Percentiles rank a stretch among this genome's conserved stretches.
These are phyloP conservation scores for Emydura subglobosa DNA, from an alignment of 2,113 vertebrate species.

Conservation along the genomic window DNA sequence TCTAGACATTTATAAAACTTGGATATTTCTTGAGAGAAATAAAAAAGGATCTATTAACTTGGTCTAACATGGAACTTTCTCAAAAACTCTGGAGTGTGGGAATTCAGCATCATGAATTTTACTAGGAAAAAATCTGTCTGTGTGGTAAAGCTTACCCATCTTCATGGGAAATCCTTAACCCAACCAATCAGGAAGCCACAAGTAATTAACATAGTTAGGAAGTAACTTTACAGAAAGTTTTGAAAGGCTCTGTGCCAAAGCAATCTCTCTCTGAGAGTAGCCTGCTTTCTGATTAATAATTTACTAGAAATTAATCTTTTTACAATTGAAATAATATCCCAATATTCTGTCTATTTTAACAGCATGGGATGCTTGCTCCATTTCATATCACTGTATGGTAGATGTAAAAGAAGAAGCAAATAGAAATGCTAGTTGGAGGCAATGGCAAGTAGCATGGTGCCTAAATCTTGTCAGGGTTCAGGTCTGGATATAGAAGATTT, in stretches of 20 bases:
- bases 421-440: background rate
- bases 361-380: background rate
- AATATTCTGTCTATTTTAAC: background rate
- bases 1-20: background rate
- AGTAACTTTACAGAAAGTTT: background rate
- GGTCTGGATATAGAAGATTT: background rate
- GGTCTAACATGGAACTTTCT: background rate
- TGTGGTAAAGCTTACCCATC: background rate
- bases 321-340: background rate
- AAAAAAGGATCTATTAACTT: background rate
- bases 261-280: background rate
- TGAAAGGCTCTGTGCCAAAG: background rate
- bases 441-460: background rate
- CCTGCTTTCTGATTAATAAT: background rate
- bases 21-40: background rate
- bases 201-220: background rate
- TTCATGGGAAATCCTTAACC: background rate
- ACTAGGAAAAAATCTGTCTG: background rate
- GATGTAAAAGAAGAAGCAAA: background rate
- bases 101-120: background rate
- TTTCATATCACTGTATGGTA: background rate
- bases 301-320: background rate
- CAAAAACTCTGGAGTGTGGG: background rate
- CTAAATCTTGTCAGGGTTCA: background rate
- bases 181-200: background rate